Conservation (phyloP, 2,888 invertebrate species). For the Drosophila borealis region DNA sequence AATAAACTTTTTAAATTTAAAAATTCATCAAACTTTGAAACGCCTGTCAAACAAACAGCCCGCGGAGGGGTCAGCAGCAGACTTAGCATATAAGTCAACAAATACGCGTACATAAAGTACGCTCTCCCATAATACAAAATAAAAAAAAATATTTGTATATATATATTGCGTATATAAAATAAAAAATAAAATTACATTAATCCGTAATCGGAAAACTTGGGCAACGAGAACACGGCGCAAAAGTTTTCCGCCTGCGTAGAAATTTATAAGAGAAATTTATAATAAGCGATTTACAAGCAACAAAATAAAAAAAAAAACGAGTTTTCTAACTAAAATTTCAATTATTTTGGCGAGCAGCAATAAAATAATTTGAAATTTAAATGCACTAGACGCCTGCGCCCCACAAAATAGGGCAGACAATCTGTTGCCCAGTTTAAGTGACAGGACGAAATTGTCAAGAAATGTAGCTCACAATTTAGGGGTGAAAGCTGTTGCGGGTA, state of each 20-base stretch:
- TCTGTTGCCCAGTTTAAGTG: slow-evolving; percentile 60
- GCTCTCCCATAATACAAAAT: slow-evolving; percentile 26
- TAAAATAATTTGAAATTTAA: slow-evolving; percentile 79
- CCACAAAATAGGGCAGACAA: slow-evolving; percentile 58
- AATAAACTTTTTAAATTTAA: slow-evolving; percentile 81
- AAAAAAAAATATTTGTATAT: slow-evolving; percentile 35
- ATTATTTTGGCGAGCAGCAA: slow-evolving; percentile 68
- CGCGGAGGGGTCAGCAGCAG: slow-evolving; percentile 50
- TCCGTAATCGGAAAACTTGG: slow-evolving; percentile 82
- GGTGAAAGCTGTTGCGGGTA: not conserved
- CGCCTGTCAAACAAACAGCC: slow-evolving; percentile 68
- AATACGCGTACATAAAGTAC: slow-evolving; percentile 30
- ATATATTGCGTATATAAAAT: slow-evolving; percentile 21
- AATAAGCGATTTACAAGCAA: slow-evolving; percentile 78
- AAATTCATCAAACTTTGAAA: slow-evolving; percentile 79
- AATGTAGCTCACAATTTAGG: slow-evolving; percentile 17
- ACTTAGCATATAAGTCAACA: slow-evolving; percentile 37
- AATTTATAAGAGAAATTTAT: slow-evolving; percentile 64
- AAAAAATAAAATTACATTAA: slow-evolving; percentile 78
- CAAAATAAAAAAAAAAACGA: slow-evolving; percentile 48
- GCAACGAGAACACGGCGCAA: slow-evolving; percentile 50
- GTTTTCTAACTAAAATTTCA: slow-evolving; percentile 78
- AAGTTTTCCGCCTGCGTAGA: slow-evolving; percentile 57
- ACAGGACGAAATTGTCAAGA: slow-evolving; percentile 36
- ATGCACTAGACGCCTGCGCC: slow-evolving; percentile 54